These are phyloP conservation scores for Pharmacophagus antenor DNA, from an alignment of 2,888 invertebrate species.

Conservation along the genomic window DNA sequence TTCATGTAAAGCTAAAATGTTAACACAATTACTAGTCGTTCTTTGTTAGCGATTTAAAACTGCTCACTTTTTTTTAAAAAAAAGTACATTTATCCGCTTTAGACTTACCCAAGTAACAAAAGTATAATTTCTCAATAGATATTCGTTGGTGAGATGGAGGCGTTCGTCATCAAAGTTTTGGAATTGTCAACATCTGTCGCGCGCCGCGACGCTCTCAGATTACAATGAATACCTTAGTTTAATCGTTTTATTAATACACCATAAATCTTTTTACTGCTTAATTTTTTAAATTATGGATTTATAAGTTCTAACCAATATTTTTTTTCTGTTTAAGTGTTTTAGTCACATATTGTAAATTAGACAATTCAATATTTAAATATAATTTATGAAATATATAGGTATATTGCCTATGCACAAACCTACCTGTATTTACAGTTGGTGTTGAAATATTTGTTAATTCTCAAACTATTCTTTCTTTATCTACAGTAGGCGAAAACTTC, in stretches of 20 bases:
- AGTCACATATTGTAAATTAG: too few species aligned
- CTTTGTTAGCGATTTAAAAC: conserved; percentile 23
- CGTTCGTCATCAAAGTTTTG: conserved; percentile 76
- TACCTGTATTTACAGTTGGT: too few species aligned
- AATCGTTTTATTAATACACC: conserved; percentile 81
- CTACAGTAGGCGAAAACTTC: too few species aligned
- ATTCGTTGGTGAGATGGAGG: conserved; percentile 56
- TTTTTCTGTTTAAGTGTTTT: not conserved
- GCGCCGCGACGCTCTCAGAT: conserved; percentile 72
- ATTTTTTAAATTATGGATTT: conserved; percentile 45
- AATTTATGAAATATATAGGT: too few species aligned
- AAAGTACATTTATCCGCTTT: conserved; percentile 50
- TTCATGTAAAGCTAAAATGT: conserved; percentile 18
- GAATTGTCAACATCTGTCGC: conserved; percentile 78
- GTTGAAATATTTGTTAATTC: too few species aligned
- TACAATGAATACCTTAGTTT: conserved; percentile 76
- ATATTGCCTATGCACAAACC: too few species aligned
- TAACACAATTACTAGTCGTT: conserved; percentile 6
- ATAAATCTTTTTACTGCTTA: conserved; percentile 76
- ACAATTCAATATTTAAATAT: too few species aligned
- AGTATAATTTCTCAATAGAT: conserved; percentile 68
- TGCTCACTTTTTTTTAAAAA: conserved; percentile 31
- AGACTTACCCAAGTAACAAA: conserved; percentile 61
- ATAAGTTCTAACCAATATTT: not conserved
- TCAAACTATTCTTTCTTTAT: too few species aligned